Evolutionary conservation across 1,140 invertebrate genomes (phyloP).

Genomic region (Coboldia fuscipes): DNA sequence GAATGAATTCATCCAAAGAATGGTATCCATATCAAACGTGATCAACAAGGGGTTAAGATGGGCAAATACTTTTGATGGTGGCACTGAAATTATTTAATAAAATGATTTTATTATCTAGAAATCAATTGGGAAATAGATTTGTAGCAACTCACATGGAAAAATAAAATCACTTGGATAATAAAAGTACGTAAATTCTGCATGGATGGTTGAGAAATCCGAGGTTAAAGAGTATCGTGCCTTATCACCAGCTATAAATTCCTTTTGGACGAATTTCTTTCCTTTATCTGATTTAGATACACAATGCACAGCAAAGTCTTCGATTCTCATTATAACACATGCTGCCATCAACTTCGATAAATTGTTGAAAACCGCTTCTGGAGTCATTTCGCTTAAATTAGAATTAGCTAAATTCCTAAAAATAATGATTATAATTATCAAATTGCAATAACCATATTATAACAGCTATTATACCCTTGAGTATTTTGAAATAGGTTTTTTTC

Average conservation of each 20-base stretch:
- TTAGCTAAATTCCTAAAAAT: too few species aligned
- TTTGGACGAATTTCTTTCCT: constrained; percentile 40
- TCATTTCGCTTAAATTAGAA: too few species aligned
- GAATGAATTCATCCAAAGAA: constrained; percentile 90
- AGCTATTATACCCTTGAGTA: too few species aligned
- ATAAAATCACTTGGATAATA: constrained; percentile 87
- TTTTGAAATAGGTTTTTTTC: too few species aligned
- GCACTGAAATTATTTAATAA: constrained; percentile 42
- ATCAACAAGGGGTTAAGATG: constrained; percentile 76
- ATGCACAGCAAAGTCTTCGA: constrained; percentile 72
- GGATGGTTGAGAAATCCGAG: constrained; percentile 69
- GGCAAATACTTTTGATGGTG: constrained; percentile 77
- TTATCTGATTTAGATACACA: constrained; percentile 61
- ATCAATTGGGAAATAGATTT: background rate
- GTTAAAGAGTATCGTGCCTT: constrained; percentile 64
- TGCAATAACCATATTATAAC: too few species aligned
- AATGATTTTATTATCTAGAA: constrained; percentile 1
- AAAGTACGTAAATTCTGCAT: constrained; percentile 91
- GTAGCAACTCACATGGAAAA: constrained; percentile 57
- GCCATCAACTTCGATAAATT: constrained; percentile 78
- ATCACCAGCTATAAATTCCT: constrained; percentile 69
- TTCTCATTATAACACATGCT: constrained; percentile 68
- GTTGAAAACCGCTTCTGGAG: too few species aligned
- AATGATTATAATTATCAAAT: too few species aligned
- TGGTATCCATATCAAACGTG: constrained; percentile 61